phyloP scores from a whole-genome alignment of 2,888 invertebrate genomes.

The Xestoiulus laeticollis region DNA sequence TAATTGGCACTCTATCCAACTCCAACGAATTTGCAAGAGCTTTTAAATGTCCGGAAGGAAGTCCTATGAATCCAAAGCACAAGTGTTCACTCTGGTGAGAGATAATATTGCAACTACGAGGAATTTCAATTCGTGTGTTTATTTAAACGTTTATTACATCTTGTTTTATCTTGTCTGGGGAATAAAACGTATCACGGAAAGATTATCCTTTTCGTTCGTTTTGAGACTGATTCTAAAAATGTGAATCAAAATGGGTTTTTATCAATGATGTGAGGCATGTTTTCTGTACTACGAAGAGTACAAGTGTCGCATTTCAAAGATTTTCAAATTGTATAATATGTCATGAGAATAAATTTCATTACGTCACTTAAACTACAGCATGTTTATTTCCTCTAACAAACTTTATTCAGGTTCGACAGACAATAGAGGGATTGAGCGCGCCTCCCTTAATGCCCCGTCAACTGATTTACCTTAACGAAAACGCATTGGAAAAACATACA shows the following conservation, averaged over 20 bases:
- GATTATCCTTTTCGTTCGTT: background rate
- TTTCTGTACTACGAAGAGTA: background rate
- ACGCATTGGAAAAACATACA: too few species aligned
- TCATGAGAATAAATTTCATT: background rate
- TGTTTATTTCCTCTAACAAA: background rate
- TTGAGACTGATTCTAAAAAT: background rate
- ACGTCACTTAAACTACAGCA: background rate
- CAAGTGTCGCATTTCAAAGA: background rate
- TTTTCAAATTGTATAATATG: background rate
- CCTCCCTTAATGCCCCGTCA: too few species aligned
- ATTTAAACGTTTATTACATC: background rate
- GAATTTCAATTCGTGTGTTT: background rate
- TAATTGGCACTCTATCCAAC: slow-evolving; percentile 81
- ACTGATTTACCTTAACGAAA: too few species aligned
- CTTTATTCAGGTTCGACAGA: too few species aligned
- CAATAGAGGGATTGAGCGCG: too few species aligned
- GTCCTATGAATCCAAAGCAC: slow-evolving; percentile 78
- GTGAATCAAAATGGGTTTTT: background rate
- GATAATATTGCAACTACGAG: background rate
- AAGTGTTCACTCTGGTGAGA: slow-evolving; percentile 74
- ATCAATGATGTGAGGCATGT: background rate
- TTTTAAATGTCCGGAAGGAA: slow-evolving; percentile 74
- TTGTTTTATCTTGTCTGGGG: background rate
- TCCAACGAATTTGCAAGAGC: slow-evolving; percentile 79
- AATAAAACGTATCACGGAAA: background rate